These are phyloP conservation scores for Drosophila rhopaloa DNA, from an alignment of 1,140 invertebrate species.

Conservation along the genomic window DNA sequence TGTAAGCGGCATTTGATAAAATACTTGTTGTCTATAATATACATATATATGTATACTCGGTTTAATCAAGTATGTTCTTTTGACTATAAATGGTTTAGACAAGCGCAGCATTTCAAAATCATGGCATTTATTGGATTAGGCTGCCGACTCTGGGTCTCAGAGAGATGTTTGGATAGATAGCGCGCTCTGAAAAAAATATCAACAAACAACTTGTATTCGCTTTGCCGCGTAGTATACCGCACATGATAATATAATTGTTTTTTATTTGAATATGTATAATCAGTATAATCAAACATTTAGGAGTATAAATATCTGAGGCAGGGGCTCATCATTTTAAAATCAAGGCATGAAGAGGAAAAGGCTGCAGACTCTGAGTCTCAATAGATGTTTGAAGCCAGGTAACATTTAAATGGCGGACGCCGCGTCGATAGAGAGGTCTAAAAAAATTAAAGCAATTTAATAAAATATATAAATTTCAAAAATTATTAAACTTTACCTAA, in stretches of 20 bases:
- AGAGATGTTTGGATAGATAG: slow-evolving; percentile 52
- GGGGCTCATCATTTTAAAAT: slow-evolving; percentile 20
- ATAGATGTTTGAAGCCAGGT: slow-evolving; percentile 57
- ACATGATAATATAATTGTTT: slow-evolving; percentile 34
- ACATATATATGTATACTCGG: slow-evolving; percentile 1
- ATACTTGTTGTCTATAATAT: slow-evolving; percentile 29
- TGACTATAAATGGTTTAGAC: slow-evolving; percentile 1
- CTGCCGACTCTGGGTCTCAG: slow-evolving; percentile 22
- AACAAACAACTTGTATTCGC: too few relatives aligned
- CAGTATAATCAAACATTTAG: slow-evolving; percentile 6
- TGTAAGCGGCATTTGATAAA: slow-evolving; percentile 21
- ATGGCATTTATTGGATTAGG: slow-evolving; percentile 59
- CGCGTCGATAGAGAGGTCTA: slow-evolving; percentile 54
- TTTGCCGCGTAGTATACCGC: too few relatives aligned
- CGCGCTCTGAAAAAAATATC: slow-evolving; percentile 25
- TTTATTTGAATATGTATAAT: slow-evolving; percentile 10
- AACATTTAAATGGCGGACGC: slow-evolving; percentile 59
- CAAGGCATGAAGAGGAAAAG: slow-evolving; percentile 62
- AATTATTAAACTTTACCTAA: slow-evolving; percentile 34
- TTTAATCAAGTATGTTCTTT: slow-evolving; percentile 13
- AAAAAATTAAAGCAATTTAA: not conserved
- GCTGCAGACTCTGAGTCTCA: slow-evolving; percentile 31
- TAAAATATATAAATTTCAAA: not conserved
- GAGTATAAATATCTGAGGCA: slow-evolving; percentile 1
- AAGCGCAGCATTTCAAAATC: slow-evolving; percentile 19